These are phyloP conservation scores for Elaeidobius kamerunicus DNA, from an alignment of 2,888 invertebrate species.

Conservation along the genomic window DNA sequence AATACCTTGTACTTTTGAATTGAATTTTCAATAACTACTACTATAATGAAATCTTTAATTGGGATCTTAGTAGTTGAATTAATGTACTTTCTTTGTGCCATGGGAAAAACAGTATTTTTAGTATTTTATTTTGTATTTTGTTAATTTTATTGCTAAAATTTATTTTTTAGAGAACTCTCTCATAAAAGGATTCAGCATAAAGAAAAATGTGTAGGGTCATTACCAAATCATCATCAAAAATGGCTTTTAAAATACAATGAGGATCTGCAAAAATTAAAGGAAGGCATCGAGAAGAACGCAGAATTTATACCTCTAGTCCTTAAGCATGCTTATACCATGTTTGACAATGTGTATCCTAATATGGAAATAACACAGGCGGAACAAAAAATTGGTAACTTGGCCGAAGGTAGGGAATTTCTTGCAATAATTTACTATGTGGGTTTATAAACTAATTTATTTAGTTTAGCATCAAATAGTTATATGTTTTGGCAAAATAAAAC, in stretches of 20 bases:
- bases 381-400: slow-evolving; percentile 45
- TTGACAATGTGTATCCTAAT: slow-evolving; percentile 65
- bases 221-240: slow-evolving; percentile 73
- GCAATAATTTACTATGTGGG: no score
- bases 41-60: no score
- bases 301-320: slow-evolving; percentile 68
- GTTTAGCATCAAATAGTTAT: no score
- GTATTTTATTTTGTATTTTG: no score
- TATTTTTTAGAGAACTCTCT: slow-evolving; percentile 66
- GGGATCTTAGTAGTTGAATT: no score
- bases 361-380: slow-evolving; percentile 41
- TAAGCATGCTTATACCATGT: slow-evolving; percentile 77
- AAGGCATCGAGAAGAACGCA: slow-evolving; percentile 74
- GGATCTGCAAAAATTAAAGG: slow-evolving; percentile 70
- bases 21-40: no score
- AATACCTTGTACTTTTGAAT: no score
- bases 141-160: no score
- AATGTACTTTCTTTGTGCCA: no score
- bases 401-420: slow-evolving; percentile 56
- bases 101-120: no score
- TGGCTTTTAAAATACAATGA: slow-evolving; percentile 71
- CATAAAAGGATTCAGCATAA: slow-evolving; percentile 72
- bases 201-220: slow-evolving; percentile 67
- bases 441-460: no score
- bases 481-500: no score